Percentiles rank a stretch among this genome's conserved stretches.
Conservation (phyloP, 2,797 vertebrate species). For the Labroides dimidiatus region DNA sequence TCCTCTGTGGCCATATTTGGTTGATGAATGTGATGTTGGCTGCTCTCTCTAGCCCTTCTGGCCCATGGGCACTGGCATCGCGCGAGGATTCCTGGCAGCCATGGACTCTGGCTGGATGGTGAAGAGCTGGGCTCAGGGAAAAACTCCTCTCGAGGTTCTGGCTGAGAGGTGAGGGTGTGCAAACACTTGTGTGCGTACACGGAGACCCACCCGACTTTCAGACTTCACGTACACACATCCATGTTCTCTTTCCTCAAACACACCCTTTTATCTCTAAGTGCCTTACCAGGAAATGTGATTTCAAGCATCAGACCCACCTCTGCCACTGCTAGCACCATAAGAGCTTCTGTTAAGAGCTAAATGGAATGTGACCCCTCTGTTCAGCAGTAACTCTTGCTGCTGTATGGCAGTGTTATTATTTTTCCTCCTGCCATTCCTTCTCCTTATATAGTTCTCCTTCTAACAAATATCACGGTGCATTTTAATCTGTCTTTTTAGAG, state of each 20-base stretch:
- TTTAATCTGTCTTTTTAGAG: constrained; percentile 77
- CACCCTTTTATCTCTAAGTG: constrained; percentile 76
- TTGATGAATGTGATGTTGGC: constrained; percentile 38
- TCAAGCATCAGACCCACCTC: constrained; percentile 62
- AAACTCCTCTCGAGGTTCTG: constrained; percentile 91
- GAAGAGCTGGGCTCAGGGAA: constrained; percentile 94
- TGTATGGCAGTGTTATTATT: constrained; percentile 14
- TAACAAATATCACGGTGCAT: background rate
- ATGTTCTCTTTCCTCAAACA: constrained; percentile 45
- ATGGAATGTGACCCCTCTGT: constrained; percentile 59
- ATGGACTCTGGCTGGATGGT: constrained; percentile 99
- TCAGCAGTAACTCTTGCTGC: background rate
- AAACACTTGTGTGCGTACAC: constrained; percentile 44
- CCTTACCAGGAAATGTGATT: constrained; percentile 70
- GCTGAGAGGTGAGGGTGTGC: constrained; percentile 91
- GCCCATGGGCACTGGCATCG: constrained; percentile 99
- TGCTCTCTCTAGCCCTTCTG: constrained; percentile 90
- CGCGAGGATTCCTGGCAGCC: constrained; percentile 96
- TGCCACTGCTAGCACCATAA: constrained; percentile 60
- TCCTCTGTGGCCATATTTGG: constrained; percentile 57
- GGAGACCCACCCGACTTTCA: background rate
- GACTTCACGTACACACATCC: background rate
- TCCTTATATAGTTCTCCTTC: background rate
- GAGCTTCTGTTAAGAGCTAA: constrained; percentile 45
- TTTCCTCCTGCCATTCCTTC: background rate